These are phyloP conservation scores for Sinella curviseta DNA, from an alignment of 1,140 invertebrate species.

Conservation along the genomic window DNA sequence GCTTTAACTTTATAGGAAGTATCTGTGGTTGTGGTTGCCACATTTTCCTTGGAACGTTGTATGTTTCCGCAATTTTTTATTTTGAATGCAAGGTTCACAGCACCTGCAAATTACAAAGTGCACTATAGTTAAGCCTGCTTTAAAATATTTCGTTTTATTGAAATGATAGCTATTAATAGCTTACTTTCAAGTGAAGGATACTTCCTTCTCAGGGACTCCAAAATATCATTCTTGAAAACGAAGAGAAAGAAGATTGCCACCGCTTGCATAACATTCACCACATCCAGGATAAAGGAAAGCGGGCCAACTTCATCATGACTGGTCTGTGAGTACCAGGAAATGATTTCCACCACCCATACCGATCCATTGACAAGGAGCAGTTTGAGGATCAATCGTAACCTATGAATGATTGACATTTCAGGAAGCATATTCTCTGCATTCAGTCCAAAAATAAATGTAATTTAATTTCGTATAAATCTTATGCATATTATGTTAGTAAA, in stretches of 20 bases:
- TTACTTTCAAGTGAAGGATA: constrained; percentile 32
- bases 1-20: too few relatives aligned
- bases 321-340: constrained; percentile 58
- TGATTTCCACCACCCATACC: constrained; percentile 71
- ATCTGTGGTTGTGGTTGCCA: too few relatives aligned
- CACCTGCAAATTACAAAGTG: too few relatives aligned
- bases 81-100: too few relatives aligned
- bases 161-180: neutral
- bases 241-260: constrained; percentile 85
- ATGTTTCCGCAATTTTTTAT: too few relatives aligned
- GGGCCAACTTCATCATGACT: constrained; percentile 42
- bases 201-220: constrained; percentile 22
- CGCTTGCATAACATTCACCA: constrained; percentile 80
- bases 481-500: neutral
- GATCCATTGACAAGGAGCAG: constrained; percentile 71
- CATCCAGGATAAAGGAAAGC: constrained; percentile 51
- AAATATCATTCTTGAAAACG: constrained; percentile 66
- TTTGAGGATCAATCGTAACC: constrained; percentile 66
- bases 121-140: too few relatives aligned
- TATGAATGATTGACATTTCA: constrained; percentile 50
- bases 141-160: too few relatives aligned
- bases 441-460: too few relatives aligned
- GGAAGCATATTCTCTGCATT: too few relatives aligned
- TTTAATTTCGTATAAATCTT: too few relatives aligned
- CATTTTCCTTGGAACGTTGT: too few relatives aligned